phyloP scores from a whole-genome alignment of 2,888 invertebrate genomes.

The Elysia crispata region DNA sequence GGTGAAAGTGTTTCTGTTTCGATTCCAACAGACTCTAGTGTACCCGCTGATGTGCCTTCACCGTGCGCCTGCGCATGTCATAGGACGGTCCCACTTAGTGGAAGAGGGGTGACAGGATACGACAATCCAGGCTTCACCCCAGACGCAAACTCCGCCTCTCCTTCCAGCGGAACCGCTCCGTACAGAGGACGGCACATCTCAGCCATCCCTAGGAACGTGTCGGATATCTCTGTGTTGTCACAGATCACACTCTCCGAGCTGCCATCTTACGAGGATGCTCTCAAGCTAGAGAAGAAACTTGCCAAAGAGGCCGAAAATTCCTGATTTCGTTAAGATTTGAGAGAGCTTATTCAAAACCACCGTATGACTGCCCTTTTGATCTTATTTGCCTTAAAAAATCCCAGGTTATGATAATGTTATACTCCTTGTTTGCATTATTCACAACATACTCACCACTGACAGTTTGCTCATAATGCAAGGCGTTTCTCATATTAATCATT shows the following conservation, averaged over 20 bases:
- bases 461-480: too few species aligned
- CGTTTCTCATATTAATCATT: too few species aligned
- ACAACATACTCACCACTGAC: too few species aligned
- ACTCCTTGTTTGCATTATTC: too few species aligned
- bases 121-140: conserved; percentile 32
- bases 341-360: neutral
- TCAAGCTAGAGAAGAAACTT: conserved; percentile 30
- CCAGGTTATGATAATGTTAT: too few species aligned
- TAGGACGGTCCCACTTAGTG: conserved; percentile 32
- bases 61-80: conserved; percentile 45
- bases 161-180: neutral
- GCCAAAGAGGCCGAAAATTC: conserved; percentile 22
- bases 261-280: conserved; percentile 36
- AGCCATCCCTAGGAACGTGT: conserved; percentile 25
- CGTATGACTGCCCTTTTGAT: neutral
- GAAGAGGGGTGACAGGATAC: neutral
- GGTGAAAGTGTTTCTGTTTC: too few species aligned
- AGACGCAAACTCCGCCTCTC: neutral
- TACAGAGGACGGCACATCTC: conserved; percentile 18
- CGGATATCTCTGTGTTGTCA: conserved; percentile 22
- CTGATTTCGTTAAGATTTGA: neutral
- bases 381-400: neutral
- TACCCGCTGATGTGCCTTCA: too few species aligned
- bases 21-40: too few species aligned
- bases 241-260: conserved; percentile 35